phyloP scores from a whole-genome alignment of 2,113 vertebrate genomes.

The Malurus cyaneus region DNA sequence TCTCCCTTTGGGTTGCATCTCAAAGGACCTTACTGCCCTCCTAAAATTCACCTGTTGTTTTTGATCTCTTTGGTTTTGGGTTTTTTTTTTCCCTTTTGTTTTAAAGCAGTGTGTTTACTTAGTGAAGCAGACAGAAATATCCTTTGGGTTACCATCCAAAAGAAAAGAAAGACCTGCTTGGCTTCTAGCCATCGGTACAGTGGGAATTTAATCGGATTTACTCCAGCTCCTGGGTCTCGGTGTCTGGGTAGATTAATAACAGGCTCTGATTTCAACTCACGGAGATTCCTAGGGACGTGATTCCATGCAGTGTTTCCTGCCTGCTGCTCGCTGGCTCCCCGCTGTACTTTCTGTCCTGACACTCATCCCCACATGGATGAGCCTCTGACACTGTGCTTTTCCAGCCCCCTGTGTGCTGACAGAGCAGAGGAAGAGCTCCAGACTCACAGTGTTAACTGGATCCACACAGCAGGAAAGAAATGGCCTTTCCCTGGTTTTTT shows the following conservation, averaged over 20 bases:
- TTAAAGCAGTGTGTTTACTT: neutral
- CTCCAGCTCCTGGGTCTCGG: neutral
- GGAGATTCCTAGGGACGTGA: neutral
- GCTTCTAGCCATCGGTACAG: conserved; percentile 18
- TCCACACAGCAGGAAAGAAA: neutral
- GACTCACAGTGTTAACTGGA: neutral
- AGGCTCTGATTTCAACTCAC: conserved; percentile 36
- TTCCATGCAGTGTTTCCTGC: neutral
- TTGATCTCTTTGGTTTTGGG: neutral
- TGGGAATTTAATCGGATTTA: conserved; percentile 65
- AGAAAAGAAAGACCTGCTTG: neutral
- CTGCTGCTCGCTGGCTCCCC: neutral
- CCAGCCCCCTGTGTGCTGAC: neutral
- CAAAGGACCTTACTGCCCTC: neutral
- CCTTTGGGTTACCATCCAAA: neutral
- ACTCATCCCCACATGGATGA: neutral
- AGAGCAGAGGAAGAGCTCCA: conserved; percentile 6
- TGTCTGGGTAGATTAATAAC: conserved; percentile 56
- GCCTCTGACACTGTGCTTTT: neutral
- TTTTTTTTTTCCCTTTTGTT: neutral
- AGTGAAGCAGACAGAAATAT: neutral
- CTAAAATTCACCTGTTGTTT: neutral
- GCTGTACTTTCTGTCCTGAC: neutral
- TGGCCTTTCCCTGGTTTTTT: neutral
- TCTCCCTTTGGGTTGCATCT: neutral